Conservation (phyloP, 2,797 vertebrate species). For the Poecilia picta region DNA sequence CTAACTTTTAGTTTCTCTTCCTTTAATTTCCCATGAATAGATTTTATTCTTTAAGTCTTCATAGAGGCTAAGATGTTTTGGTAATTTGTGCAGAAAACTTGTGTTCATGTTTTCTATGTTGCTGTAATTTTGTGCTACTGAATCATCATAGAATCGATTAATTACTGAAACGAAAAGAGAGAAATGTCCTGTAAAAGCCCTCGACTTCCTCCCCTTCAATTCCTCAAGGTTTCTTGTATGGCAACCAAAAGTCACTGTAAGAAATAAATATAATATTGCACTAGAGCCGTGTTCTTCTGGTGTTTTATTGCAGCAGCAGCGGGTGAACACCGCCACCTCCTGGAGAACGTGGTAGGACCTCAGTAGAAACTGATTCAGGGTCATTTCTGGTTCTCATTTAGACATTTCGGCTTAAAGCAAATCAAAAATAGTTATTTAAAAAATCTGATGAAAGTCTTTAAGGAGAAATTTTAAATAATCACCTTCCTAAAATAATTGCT, state of each 20-base stretch:
- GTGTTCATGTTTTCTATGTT: slow-evolving; percentile 94
- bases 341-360: not conserved
- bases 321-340: not conserved
- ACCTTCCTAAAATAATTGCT: too few species aligned
- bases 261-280: slow-evolving; percentile 98
- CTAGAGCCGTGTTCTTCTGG: slow-evolving; percentile 82
- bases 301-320: slow-evolving; percentile 2
- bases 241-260: slow-evolving; percentile 96
- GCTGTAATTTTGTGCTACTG: slow-evolving; percentile 96
- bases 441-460: too few species aligned
- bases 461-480: too few species aligned
- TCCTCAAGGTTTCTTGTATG: slow-evolving; percentile 93
- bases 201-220: slow-evolving; percentile 73
- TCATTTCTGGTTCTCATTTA: not conserved
- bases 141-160: slow-evolving; percentile 86
- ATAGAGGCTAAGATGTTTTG: slow-evolving; percentile 83
- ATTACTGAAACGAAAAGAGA: slow-evolving; percentile 80
- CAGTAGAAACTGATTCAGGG: not conserved
- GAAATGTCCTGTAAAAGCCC: slow-evolving; percentile 90
- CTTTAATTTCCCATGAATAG: slow-evolving; percentile 57
- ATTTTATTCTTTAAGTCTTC: slow-evolving; percentile 76
- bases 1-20: slow-evolving; percentile 47
- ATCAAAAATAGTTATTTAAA: not conserved
- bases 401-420: not conserved
- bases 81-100: slow-evolving; percentile 88